Conservation (phyloP, 2,888 invertebrate species). For the Thumatha senex region DNA sequence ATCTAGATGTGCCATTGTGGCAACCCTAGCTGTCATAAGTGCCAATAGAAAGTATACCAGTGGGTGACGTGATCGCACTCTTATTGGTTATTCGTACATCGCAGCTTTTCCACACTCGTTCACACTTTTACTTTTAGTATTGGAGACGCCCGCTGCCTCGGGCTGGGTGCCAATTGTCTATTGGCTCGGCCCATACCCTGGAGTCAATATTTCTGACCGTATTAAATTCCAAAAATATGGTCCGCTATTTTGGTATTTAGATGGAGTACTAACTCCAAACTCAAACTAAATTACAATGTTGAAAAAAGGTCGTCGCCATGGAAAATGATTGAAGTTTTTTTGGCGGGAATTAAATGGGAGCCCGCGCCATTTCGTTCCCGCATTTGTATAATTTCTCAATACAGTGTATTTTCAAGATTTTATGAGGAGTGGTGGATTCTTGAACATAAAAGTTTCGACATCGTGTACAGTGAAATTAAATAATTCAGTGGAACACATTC, state of each 20-base stretch:
- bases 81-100: conserved; percentile 41
- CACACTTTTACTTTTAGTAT: conserved; percentile 69
- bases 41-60: conserved; percentile 36
- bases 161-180: conserved; percentile 15
- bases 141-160: conserved; percentile 7
- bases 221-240: conserved; percentile 9
- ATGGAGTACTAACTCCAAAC: neutral
- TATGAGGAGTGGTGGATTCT: too few relatives aligned
- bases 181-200: conserved; percentile 7
- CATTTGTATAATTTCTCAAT: too few relatives aligned
- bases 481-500: too few relatives aligned
- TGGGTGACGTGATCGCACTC: conserved; percentile 36
- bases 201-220: conserved; percentile 1
- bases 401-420: too few relatives aligned
- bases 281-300: too few relatives aligned
- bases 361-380: too few relatives aligned
- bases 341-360: too few relatives aligned
- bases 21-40: conserved; percentile 8
- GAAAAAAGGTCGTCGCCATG: too few relatives aligned
- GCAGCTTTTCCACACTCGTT: conserved; percentile 42
- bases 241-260: neutral
- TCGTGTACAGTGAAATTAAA: too few relatives aligned
- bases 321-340: too few relatives aligned
- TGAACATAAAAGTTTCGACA: too few relatives aligned
- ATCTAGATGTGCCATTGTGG: neutral